These are phyloP conservation scores for Halocynthia aurantium DNA, from an alignment of 23 tunicate species.

Conservation along the genomic window DNA sequence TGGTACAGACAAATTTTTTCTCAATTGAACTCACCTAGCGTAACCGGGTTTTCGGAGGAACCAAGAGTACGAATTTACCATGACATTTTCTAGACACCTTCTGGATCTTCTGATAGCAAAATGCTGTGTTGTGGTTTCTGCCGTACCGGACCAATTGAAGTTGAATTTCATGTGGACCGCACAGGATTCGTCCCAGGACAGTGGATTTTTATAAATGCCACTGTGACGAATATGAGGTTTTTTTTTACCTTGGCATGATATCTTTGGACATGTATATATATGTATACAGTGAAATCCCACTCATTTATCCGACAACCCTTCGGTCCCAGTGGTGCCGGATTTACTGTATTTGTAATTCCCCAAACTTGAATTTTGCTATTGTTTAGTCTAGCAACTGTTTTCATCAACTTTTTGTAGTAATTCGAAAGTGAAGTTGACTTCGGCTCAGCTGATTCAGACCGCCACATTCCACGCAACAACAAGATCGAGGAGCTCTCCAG, in stretches of 20 bases:
- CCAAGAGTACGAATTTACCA: too few relatives aligned
- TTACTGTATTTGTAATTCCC: too few relatives aligned
- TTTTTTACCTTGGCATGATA: too few relatives aligned
- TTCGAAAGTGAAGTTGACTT: neutral
- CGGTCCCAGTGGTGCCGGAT: too few relatives aligned
- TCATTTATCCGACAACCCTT: too few relatives aligned
- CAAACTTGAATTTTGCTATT: neutral
- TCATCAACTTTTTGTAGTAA: neutral
- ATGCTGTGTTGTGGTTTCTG: conserved; percentile 16
- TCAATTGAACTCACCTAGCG: too few relatives aligned
- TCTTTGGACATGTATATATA: too few relatives aligned
- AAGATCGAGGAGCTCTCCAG: conserved; percentile 4
- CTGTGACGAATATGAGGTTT: conserved; percentile 12
- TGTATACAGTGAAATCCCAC: too few relatives aligned
- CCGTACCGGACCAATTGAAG: conserved; percentile 18
- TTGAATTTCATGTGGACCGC: conserved; percentile 15
- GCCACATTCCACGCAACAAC: conserved; percentile 28
- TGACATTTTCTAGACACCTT: neutral
- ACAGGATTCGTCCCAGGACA: conserved; percentile 22
- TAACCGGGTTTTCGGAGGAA: too few relatives aligned
- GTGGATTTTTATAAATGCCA: conserved; percentile 7
- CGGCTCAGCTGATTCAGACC: conserved; percentile 25
- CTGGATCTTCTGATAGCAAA: neutral
- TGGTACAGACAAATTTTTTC: conserved; percentile 2
- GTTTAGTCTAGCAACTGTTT: neutral